Base-by-base conservation (phyloP, 1,140 invertebrate genomes). In the Conopomorpha cramerella region DNA sequence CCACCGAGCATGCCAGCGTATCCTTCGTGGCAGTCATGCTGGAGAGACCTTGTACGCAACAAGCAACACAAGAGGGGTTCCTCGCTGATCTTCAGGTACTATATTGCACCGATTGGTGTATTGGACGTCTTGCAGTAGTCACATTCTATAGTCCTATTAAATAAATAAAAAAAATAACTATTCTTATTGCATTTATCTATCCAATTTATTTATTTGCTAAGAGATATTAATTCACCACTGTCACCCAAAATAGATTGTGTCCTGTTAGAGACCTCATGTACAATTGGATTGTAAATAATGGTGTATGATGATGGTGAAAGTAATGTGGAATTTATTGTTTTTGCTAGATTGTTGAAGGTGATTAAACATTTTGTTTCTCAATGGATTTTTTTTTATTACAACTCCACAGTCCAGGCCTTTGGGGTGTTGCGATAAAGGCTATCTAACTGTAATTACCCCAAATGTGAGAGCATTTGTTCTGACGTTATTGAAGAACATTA, bases 1-100 rank as follows among this genome's bases (percentile, higher is more conserved):
- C 90, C 89, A 12, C 90, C 91, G 1, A 68, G 83, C 8, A 94
- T 94, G 91, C 90, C 91, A 19, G 65, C 82, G 12, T 95, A 94
- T 54, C 64, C 61, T 2, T 82, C 76, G 32, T 96, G 92, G 92
- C 58, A 84, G 1, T 79, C 88, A 38, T 95, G 93, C 63, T 93
- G 88, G 86, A 78, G 73, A 13, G 87, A 94, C 51, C 66, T 96
- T 23, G 79, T 85, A 8, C 58, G 66, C 26, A 83, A 81, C 14
- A 85, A 87, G 37, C 87, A 93, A 51, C 77, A 93, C 16, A 94
- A 93, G 59, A 81, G 93, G 31, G 93, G 93, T 3, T 89, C 87
- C 36, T 92, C 88, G 36, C 52, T 93, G 6, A 81, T 94, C 44
- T 90, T 87, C 80, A 84, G 90, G 49, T 89, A 90, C 60, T 91